Base-by-base conservation (phyloP, 2,797 vertebrate species). In the Sylvia borin region DNA sequence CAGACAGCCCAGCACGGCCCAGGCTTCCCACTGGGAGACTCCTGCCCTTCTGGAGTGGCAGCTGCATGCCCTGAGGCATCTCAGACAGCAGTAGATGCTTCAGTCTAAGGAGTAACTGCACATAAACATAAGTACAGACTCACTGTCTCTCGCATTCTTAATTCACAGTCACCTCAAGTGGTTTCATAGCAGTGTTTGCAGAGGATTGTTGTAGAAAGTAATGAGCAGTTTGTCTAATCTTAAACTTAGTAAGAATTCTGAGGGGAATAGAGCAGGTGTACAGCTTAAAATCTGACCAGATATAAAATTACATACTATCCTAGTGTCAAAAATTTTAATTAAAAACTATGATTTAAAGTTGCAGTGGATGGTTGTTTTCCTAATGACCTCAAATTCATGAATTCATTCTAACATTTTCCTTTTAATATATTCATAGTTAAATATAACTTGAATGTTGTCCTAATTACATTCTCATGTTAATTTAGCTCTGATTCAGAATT, bases 381-480 rank as follows among this genome's bases (percentile, higher is more conserved):
- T 95, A 83, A 87, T 94, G 85, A 93, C 74, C 90, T 95, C 71
- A 62, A 78, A 93, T 85, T 51, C 47, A 55, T 80, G 36, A 87
- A 95, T 92, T 93, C 57, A 45, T 90, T 94, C 70, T 65, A 94
- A 51, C 85, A 68, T 85, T 95, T 96, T 92, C 50, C 45, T 95
- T 90, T 95, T 95, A 92, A 95, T 93, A 48, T 93, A 96, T 95
- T 95, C 95, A 95, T 85, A 85, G 90, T 91, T 96, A 96, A 95
- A 94, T 96, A 94, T 93, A 96, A 84, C 95, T 96, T 96, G 89
- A 96, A 92, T 95, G 48, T 95, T 96, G 93, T 85, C 83, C 93
- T 96, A 96, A 96, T 95, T 96, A 91, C 95, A 95, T 95, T 97
- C 95, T 96, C 80, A 95, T 95, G 95, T 97, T 97, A 94, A 96